Conservation (phyloP, 2,113 vertebrate genomes). For the Rostratula benghalensis region DNA sequence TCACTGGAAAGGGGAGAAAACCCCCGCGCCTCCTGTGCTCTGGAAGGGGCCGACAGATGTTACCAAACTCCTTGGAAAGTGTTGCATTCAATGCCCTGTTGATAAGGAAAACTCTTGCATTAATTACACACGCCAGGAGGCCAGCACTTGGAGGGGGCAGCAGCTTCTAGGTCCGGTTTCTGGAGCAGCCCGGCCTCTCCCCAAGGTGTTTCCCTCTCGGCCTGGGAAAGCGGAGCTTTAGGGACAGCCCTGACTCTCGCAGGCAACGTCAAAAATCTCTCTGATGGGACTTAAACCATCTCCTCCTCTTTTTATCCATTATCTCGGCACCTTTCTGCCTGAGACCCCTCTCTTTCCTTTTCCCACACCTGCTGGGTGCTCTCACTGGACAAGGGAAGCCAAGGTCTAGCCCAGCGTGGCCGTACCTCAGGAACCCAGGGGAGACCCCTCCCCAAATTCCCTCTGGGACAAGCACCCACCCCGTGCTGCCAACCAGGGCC, state of each 20-base stretch:
- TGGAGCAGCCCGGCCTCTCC: rapidly evolving
- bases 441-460: background rate
- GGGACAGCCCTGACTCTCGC: background rate
- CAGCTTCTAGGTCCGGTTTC: background rate
- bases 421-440: rapidly evolving
- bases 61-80: background rate
- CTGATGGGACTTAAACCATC: background rate
- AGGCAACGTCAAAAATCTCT: rapidly evolving
- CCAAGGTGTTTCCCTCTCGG: rapidly evolving
- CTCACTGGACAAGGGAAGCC: background rate
- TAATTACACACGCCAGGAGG: background rate
- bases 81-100: rapidly evolving
- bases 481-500: background rate
- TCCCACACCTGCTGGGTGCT: background rate
- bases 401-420: rapidly evolving
- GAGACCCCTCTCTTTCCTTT: background rate
- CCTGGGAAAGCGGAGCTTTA: background rate
- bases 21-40: rapidly evolving
- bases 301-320: background rate
- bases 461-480: background rate
- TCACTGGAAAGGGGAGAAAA: background rate
- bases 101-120: background rate
- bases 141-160: background rate
- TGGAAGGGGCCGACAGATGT: background rate
- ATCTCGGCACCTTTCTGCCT: background rate